Base-by-base conservation (phyloP, 64 coral and sea anemone species). In the Montipora foliosa region DNA sequence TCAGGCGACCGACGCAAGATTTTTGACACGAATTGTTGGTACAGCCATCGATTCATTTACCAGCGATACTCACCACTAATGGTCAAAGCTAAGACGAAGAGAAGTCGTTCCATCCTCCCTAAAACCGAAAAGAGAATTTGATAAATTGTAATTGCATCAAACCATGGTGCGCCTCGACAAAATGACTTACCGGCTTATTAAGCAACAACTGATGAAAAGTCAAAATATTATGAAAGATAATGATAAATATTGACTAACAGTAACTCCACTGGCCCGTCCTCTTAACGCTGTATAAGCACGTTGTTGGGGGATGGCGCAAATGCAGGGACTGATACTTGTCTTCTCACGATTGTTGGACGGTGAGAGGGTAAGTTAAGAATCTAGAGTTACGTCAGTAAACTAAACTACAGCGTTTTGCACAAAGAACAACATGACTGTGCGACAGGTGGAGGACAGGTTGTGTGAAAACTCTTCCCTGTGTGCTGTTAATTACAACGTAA, bases 231-330 rank as follows among this genome's bases (percentile, higher is more conserved):
- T 85, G 82, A n/a, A 85, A 67, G 14, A 49, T 50, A 21, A 85
- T 22, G 16, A 51, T 85, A 85, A 85, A 85, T 85, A 85, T 85
- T 85, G 82, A 71, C 82, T 85, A 85, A 69, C 82, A 85, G 70
- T 85, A 20, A 67, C 16, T 46, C 82, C 60, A 70, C 82, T 85
- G 82, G 44, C 44, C 66, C 82, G 61, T 85, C 64, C 82, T 85
- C 13, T 85, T 12, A 85, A 85, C 82, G 82, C 82, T 49, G 82
- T 85, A n/a, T 85, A 85, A 85, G 62, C 82, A 85, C 16, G 82
- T 47, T 85, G 82, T 10, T 70, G 3, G 62, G 29, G 16, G 44
- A 47, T 49, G 67, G 46, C 62, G 82, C 4, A 57, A 71, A 21
- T 85, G 25, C 82, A 85, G 70, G 82, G 19, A 46, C 3, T 70